Conservation (phyloP, 2,888 invertebrate species). For the Xestoiulus laeticollis region DNA sequence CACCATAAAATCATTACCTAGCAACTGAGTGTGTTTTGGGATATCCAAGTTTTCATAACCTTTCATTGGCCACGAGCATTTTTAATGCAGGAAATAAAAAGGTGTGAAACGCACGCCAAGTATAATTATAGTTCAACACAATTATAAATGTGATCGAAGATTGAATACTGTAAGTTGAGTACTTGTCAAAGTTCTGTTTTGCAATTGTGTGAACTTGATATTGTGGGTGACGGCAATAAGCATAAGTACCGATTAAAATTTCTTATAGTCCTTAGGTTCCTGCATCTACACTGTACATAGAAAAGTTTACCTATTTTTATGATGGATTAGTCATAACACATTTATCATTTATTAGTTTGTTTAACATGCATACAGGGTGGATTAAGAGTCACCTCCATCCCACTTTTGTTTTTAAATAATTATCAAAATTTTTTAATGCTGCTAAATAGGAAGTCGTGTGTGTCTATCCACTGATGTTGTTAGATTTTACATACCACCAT, state of each 20-base stretch:
- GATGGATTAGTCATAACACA: background rate
- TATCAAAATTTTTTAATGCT: too few species aligned
- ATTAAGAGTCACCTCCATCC: too few species aligned
- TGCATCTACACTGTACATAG: background rate
- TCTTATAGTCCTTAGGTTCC: background rate
- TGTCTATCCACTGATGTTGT: too few species aligned
- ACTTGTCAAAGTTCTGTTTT: background rate
- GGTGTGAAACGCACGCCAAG: background rate
- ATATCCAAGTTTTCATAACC: background rate
- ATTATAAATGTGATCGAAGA: background rate
- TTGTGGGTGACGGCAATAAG: background rate
- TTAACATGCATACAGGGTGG: too few species aligned
- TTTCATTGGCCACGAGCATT: background rate
- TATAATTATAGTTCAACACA: background rate
- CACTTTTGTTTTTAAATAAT: too few species aligned
- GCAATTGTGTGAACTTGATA: background rate
- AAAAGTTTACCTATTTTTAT: background rate
- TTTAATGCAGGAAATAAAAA: slow-evolving; percentile 23
- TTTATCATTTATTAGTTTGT: background rate
- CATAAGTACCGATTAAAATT: background rate
- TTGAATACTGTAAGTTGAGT: background rate
- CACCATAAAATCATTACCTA: background rate
- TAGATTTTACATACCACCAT: too few species aligned
- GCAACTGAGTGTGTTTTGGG: background rate
- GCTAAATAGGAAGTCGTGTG: too few species aligned